Evolutionary conservation across 1,140 invertebrate genomes (phyloP), one percentile per base, ranked within the genome.

Genomic region (Phortica variegata): DNA sequence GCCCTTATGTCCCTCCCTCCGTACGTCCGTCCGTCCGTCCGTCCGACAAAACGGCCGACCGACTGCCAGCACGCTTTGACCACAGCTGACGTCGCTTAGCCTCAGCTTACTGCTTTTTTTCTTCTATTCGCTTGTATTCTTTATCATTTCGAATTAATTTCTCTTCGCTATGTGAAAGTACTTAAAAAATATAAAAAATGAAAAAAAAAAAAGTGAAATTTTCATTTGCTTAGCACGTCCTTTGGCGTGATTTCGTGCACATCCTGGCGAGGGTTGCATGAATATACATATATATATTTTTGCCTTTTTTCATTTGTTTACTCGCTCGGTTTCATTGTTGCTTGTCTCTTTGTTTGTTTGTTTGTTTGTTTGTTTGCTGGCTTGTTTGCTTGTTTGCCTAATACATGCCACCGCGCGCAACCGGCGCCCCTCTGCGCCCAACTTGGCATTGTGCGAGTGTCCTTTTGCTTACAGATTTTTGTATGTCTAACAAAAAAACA

Each of bases 281-380:
- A n/a, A n/a, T n/a, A n/a, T n/a, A n/a, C n/a, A n/a, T n/a, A n/a
- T n/a, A n/a, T n/a, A n/a, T 9, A 19, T 31, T 36, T 2, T 19
- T 26, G 40, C 38, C 40, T 52, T 43, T 38, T 47, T 56, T 56
- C 48, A 54, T 58, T 58, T 60, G 59, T 58, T 59, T 58, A 50
- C 47, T 58, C 68, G 50, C 50, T 59, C 57, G 63, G 62, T 65
- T 63, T 63, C 60, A 63, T 63, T 63, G 60, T 62, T 61, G 57
- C 37, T 47, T 47, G 52, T 62, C 61, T 60, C 58, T 60, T 59
- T 60, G 58, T 52, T 58, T 61, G 58, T 56, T 52, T 56, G 54
- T 60, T 61, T 55, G 60, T 52, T 61, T 54, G 10, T 4, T 33
- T 12, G 26, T 29, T 29, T 6, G 26, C 26, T 12, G 26, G n/a